phyloP scores from a whole-genome alignment of 2,888 invertebrate genomes.

The Cordilura impudica region DNA sequence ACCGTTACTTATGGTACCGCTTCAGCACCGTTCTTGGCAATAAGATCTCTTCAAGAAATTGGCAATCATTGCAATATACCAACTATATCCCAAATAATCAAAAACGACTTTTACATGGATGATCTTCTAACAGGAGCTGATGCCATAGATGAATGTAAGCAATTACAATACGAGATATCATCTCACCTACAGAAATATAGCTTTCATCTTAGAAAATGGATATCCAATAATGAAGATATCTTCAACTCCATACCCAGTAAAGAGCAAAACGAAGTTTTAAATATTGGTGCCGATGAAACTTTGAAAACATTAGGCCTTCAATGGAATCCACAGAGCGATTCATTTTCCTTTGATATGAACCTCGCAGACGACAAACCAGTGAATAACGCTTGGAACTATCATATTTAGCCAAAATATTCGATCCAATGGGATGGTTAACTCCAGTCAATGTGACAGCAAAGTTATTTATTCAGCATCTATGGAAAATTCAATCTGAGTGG shows the following conservation, averaged over 20 bases:
- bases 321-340: neutral
- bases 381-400: neutral
- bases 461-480: slow-evolving; percentile 32
- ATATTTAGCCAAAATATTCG: slow-evolving; percentile 17
- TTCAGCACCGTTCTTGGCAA: too few relatives aligned
- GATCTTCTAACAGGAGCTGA: too few relatives aligned
- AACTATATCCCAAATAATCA: too few relatives aligned
- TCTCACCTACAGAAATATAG: too few relatives aligned
- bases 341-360: neutral
- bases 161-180: too few relatives aligned
- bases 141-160: too few relatives aligned
- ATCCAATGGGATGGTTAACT: slow-evolving; percentile 39
- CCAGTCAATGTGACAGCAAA: slow-evolving; percentile 28
- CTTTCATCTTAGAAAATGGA: too few relatives aligned
- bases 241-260: neutral
- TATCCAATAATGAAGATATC: neutral
- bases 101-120: too few relatives aligned
- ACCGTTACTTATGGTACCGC: too few relatives aligned
- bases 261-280: neutral
- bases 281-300: neutral
- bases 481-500: slow-evolving; percentile 6
- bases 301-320: neutral
- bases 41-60: too few relatives aligned
- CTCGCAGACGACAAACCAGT: too few relatives aligned
- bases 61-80: too few relatives aligned